phyloP scores from a whole-genome alignment of 1,140 invertebrate species.

The Triops longicaudatus region DNA sequence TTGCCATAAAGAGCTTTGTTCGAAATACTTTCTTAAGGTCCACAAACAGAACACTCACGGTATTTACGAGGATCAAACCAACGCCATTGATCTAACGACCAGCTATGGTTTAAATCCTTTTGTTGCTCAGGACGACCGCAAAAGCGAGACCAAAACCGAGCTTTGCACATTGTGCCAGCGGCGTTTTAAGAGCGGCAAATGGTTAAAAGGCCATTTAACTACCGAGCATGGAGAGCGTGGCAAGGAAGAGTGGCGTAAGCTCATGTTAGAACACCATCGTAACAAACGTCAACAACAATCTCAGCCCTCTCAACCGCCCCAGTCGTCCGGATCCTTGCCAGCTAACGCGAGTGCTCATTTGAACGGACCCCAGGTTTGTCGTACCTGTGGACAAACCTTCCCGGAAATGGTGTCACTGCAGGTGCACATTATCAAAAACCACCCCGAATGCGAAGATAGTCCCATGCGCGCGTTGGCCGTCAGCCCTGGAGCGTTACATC shows the following conservation, averaged over 20 bases:
- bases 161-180: conserved; percentile 73
- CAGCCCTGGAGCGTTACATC: conserved; percentile 15
- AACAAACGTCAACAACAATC: conserved; percentile 12
- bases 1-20: conserved; percentile 94
- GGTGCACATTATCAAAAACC: conserved; percentile 49
- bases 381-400: conserved; percentile 44
- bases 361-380: conserved; percentile 38
- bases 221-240: conserved; percentile 72
- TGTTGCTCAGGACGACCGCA: conserved; percentile 31
- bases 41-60: conserved; percentile 98
- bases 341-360: background rate
- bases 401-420: conserved; percentile 45
- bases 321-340: conserved; percentile 23
- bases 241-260: conserved; percentile 53
- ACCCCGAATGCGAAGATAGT: conserved; percentile 34
- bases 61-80: conserved; percentile 59
- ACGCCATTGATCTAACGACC: conserved; percentile 41
- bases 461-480: conserved; percentile 21
- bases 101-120: conserved; percentile 31
- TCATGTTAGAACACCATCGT: conserved; percentile 28
- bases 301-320: conserved; percentile 20
- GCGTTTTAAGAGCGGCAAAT: conserved; percentile 79
- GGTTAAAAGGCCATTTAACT: conserved; percentile 77
- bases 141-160: conserved; percentile 25
- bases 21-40: conserved; percentile 92